Base-by-base conservation (phyloP, 2,888 invertebrate genomes). In the Hermaeophaga mercurialis region DNA sequence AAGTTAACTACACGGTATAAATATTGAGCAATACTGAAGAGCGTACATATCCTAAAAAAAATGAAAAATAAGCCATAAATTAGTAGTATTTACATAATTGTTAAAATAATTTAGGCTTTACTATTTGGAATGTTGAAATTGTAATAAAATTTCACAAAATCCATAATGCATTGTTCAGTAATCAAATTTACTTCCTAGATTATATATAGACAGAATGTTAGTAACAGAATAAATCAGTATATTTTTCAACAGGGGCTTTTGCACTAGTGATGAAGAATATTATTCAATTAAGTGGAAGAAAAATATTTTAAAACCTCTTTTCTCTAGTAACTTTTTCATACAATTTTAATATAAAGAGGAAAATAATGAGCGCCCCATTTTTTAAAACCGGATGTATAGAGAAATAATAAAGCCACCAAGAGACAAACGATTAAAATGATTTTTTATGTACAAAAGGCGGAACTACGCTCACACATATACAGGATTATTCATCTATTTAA, bases 1-100 rank as follows among this genome's bases (percentile, higher is more conserved):
- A 43, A 11, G 18, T 50, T n/a, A n/a, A n/a, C n/a, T 41, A 41
- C 41, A 28, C 43, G 6, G n/a, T 33, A 34, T 18, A 50, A 43
- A 41, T 31, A 41, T 15, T 15, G 8, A 34, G 28, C 24, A 44
- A 44, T 17, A 43, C 28, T 34, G 12, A 34, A 15, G 19, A 46
- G 43, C 9, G 12, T 15, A 43, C 24, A 43, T 43, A 22, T 22
- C n/a, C n/a, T n/a, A n/a, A n/a, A n/a, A n/a, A n/a, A n/a, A n/a
- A n/a, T n/a, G n/a, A n/a, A n/a, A n/a, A n/a, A n/a, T n/a, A n/a
- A n/a, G n/a, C n/a, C n/a, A n/a, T n/a, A n/a, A n/a, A n/a, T n/a
- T n/a, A n/a, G n/a, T n/a, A n/a, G n/a, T n/a, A n/a, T n/a, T n/a
- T n/a, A n/a, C n/a, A n/a, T n/a, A n/a, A n/a, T n/a, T n/a, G n/a